These are phyloP conservation scores for Urechis unicinctus DNA, from an alignment of 2,888 invertebrate species.

Conservation along the genomic window DNA sequence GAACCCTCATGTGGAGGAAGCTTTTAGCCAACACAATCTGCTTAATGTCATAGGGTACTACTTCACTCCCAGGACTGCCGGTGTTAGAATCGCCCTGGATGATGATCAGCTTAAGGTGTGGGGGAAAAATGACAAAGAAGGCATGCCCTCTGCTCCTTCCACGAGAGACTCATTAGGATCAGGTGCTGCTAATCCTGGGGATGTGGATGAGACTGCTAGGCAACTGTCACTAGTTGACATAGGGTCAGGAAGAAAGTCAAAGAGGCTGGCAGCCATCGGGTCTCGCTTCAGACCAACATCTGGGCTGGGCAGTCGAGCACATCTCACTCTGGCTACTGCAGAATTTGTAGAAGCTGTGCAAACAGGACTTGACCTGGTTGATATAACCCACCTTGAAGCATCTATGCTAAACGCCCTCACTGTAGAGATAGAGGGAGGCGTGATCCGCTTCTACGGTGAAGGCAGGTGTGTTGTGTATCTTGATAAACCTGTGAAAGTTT, in stretches of 20 bases:
- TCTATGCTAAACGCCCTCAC: neutral
- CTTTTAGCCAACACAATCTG: neutral
- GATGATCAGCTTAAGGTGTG: neutral
- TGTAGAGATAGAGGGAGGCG: neutral
- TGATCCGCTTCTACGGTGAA: neutral
- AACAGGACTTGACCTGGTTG: neutral
- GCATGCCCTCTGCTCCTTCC: too few species aligned
- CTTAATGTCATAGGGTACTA: neutral
- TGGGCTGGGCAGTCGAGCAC: neutral
- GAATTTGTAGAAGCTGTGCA: neutral
- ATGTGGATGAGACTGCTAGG: neutral
- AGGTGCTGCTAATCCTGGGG: too few species aligned
- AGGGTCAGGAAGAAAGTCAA: too few species aligned
- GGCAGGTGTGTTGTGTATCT: neutral
- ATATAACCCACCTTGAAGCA: neutral
- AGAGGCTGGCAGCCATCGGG: too few species aligned
- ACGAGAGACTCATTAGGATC: too few species aligned
- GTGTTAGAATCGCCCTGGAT: neutral
- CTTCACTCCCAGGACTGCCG: neutral
- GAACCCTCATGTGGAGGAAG: neutral
- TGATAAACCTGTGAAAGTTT: neutral
- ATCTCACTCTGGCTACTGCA: neutral
- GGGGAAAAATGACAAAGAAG: neutral
- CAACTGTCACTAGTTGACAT: neutral
- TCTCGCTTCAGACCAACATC: neutral